Evolutionary conservation across 2,888 invertebrate genomes (phyloP).

Genomic region (Agrotis clavis): DNA sequence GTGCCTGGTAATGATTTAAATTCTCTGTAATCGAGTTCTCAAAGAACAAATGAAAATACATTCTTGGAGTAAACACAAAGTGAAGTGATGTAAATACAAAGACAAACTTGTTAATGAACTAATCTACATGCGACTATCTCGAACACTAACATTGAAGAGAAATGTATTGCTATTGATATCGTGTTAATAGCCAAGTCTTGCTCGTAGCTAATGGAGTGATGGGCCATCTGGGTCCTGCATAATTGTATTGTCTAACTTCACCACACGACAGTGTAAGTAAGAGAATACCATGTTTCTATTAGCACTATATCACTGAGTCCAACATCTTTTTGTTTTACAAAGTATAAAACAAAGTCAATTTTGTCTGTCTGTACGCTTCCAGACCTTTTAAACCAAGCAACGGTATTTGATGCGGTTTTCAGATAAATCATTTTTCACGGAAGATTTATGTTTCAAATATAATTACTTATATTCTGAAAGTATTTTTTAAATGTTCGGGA

Average conservation of each 20-base stretch:
- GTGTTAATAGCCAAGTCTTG: conserved; percentile 29
- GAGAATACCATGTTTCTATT: conserved; percentile 35
- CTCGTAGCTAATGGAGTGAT: conserved; percentile 53
- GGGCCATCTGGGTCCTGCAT: conserved; percentile 57
- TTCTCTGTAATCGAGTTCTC: too few species aligned
- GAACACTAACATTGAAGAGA: not conserved
- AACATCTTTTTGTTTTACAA: conserved; percentile 6
- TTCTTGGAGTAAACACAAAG: too few species aligned
- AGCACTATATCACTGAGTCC: conserved; percentile 31
- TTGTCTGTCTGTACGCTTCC: too few species aligned
- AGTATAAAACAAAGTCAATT: too few species aligned
- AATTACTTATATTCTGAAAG: too few species aligned
- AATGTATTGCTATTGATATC: conserved; percentile 21
- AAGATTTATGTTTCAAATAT: too few species aligned
- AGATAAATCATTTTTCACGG: too few species aligned
- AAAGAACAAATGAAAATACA: too few species aligned
- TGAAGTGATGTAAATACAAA: not conserved
- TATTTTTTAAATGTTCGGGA: too few species aligned
- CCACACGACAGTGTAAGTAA: conserved; percentile 29
- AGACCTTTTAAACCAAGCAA: too few species aligned
- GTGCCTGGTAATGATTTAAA: too few species aligned
- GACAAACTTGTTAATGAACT: not conserved
- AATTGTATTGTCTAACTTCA: conserved; percentile 51
- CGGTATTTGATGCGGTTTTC: too few species aligned
- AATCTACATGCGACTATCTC: not conserved